Evolutionary conservation across 2,113 vertebrate genomes (phyloP).

Genomic region (Montifringilla adamsi): DNA sequence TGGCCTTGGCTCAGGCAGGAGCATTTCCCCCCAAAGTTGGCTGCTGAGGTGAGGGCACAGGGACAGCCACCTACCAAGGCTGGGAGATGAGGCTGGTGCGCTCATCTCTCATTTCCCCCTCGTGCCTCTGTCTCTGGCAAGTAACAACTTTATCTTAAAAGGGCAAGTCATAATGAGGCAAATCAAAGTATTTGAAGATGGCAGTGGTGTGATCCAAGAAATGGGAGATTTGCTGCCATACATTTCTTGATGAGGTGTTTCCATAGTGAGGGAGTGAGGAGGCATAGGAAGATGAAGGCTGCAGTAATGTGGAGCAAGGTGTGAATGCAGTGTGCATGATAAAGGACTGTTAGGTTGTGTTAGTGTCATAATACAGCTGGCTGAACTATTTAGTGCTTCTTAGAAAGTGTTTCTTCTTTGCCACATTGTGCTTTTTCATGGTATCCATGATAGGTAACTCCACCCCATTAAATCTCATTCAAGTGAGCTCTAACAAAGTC

Average conservation of each 20-base stretch:
- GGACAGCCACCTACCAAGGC: background rate
- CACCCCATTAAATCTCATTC: background rate
- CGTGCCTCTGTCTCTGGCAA: fast-evolving
- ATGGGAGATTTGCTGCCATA: background rate
- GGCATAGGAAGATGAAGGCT: background rate
- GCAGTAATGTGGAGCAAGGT: fast-evolving
- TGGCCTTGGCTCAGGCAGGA: background rate
- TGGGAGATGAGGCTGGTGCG: fast-evolving
- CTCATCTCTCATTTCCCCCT: background rate
- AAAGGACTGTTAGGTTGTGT: background rate
- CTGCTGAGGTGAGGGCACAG: background rate
- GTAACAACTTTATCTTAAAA: background rate
- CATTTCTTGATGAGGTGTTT: background rate
- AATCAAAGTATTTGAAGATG: background rate
- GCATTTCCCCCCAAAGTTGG: fast-evolving
- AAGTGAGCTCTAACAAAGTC: background rate
- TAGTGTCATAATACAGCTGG: background rate
- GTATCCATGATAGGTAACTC: background rate
- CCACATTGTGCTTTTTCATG: background rate
- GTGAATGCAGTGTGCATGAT: background rate
- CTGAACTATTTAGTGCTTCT: background rate
- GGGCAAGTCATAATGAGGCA: background rate
- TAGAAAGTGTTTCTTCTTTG: background rate
- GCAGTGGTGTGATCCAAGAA: background rate
- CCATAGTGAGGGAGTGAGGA: background rate